Evolutionary conservation across 2,113 vertebrate genomes (phyloP).

Genomic region (Myrmecobius fasciatus): DNA sequence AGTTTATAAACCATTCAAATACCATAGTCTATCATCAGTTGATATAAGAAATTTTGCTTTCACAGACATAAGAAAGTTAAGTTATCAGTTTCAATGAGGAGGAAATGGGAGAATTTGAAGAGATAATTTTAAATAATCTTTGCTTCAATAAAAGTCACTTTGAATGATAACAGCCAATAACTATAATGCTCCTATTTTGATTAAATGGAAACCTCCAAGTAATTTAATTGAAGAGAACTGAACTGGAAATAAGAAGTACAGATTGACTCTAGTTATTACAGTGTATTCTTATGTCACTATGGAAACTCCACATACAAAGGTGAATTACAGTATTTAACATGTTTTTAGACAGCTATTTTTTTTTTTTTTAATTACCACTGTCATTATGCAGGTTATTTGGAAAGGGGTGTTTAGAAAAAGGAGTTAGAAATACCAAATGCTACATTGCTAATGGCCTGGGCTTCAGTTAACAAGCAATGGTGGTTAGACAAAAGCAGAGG

Average conservation of each 20-base stretch:
- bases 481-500: constrained; percentile 9
- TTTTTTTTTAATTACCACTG: neutral
- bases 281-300: neutral
- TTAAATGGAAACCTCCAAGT: neutral
- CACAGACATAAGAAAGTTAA: neutral
- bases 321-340: neutral
- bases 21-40: neutral
- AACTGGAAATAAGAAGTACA: neutral
- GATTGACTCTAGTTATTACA: neutral
- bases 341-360: constrained; percentile 41
- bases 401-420: neutral
- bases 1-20: neutral
- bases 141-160: constrained; percentile 21
- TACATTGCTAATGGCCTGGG: neutral
- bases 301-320: neutral
- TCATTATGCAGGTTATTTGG: neutral
- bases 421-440: constrained; percentile 35
- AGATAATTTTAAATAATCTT: neutral
- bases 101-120: constrained; percentile 15
- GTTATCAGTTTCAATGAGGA: neutral
- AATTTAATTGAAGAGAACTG: neutral
- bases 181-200: neutral
- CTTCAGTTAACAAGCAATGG: neutral
- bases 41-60: neutral
- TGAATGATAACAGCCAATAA: constrained; percentile 14